phyloP scores from a whole-genome alignment of 2,888 invertebrate species.

The Hydrotaea cyrtoneurina region DNA sequence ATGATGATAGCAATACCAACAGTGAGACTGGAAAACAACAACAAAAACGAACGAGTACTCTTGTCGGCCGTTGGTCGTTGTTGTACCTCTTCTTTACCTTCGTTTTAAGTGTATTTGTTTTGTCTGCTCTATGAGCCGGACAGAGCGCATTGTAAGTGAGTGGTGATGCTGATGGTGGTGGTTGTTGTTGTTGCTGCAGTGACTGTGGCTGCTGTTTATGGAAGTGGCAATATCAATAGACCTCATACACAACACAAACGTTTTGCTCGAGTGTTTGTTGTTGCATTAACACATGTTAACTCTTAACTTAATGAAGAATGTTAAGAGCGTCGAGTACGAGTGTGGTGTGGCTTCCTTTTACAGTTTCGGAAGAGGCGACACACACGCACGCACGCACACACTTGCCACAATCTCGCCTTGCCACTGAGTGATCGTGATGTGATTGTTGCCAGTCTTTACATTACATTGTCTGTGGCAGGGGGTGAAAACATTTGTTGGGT shows the following conservation, averaged over 20 bases:
- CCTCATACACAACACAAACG: neutral
- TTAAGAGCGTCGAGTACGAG: too few species aligned
- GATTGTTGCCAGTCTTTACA: too few species aligned
- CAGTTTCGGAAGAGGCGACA: too few species aligned
- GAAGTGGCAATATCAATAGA: conserved; percentile 1
- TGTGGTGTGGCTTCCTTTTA: too few species aligned
- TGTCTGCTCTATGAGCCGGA: conserved; percentile 38
- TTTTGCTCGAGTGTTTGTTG: conserved; percentile 48
- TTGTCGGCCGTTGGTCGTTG: conserved; percentile 5
- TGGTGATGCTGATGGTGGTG: neutral
- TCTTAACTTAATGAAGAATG: conserved; percentile 14
- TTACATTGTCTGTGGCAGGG: too few species aligned
- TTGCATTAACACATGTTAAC: conserved; percentile 57
- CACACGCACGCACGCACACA: too few species aligned
- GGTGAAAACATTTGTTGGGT: too few species aligned
- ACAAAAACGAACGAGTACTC: neutral
- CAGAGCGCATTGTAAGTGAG: neutral
- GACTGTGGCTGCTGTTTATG: neutral
- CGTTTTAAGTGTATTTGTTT: conserved; percentile 63
- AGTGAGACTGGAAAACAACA: neutral
- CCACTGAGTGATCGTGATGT: too few species aligned
- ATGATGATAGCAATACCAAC: conserved; percentile 16
- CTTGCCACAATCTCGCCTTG: too few species aligned
- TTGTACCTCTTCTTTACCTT: conserved; percentile 25
- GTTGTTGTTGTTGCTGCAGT: neutral